phyloP scores from a whole-genome alignment of 2,797 vertebrate genomes.

The Thamnophis elegans region DNA sequence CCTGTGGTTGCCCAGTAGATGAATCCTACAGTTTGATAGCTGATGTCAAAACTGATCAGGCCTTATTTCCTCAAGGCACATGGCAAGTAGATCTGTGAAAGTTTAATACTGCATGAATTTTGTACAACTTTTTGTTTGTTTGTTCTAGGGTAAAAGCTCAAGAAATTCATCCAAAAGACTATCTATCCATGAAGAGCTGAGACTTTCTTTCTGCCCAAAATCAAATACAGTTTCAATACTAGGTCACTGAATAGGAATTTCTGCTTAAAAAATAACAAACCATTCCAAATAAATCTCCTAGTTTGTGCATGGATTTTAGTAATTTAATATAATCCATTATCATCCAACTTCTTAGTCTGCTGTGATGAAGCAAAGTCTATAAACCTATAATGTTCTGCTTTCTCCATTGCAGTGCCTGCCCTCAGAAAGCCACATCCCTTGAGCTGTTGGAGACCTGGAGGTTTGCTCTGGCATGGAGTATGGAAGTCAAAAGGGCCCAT shows the following conservation, averaged over 20 bases:
- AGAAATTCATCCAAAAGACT: not conserved
- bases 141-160: not conserved
- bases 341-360: not conserved
- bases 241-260: not conserved
- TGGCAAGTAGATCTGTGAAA: not conserved
- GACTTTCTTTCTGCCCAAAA: not conserved
- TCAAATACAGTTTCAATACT: not conserved
- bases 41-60: not conserved
- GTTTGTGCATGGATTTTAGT: not conserved
- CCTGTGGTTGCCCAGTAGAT: not conserved
- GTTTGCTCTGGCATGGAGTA: not conserved
- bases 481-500: not conserved
- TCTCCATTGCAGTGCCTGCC: not conserved
- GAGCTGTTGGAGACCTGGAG: not conserved
- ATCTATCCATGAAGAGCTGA: not conserved
- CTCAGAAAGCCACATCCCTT: not conserved
- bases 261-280: not conserved
- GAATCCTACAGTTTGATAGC: not conserved
- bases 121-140: not conserved
- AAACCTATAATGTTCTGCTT: not conserved
- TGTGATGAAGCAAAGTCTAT: not conserved
- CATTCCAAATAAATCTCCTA: not conserved
- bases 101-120: not conserved
- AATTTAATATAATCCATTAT: not conserved
- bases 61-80: not conserved